Evolutionary conservation across 1,140 invertebrate genomes (phyloP).

Genomic region (Parasteatoda tepidariorum): DNA sequence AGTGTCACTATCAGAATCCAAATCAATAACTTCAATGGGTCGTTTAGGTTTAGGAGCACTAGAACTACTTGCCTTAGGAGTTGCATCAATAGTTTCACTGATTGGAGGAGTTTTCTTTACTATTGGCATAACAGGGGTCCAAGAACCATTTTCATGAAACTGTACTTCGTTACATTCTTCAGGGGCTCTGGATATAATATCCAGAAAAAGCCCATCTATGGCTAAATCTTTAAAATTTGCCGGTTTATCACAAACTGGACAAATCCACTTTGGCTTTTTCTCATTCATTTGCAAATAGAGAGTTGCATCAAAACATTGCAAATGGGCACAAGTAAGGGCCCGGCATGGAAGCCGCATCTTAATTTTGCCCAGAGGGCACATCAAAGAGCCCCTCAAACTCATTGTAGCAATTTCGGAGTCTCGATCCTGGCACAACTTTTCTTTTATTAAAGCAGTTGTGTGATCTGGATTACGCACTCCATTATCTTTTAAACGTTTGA

Average conservation of each 20-base stretch:
- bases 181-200: constrained; percentile 62
- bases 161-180: constrained; percentile 78
- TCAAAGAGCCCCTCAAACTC: constrained; percentile 87
- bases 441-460: constrained; percentile 77
- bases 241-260: constrained; percentile 94
- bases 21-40: constrained; percentile 19
- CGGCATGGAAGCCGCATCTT: constrained; percentile 91
- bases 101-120: constrained; percentile 66
- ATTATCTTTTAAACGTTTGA: constrained; percentile 85
- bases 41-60: constrained; percentile 12
- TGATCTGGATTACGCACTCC: constrained; percentile 67
- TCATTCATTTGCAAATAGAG: constrained; percentile 98
- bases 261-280: constrained; percentile 96
- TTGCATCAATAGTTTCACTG: constrained; percentile 11
- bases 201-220: constrained; percentile 78
- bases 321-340: constrained; percentile 94
- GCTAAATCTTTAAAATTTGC: constrained; percentile 89
- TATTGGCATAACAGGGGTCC: constrained; percentile 77
- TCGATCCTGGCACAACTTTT: constrained; percentile 90
- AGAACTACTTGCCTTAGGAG: not conserved
- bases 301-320: constrained; percentile 97
- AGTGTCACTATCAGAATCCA: constrained; percentile 45
- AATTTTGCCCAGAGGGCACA: constrained; percentile 90
- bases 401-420: constrained; percentile 96
- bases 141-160: constrained; percentile 88